phyloP scores from a whole-genome alignment of 2,888 invertebrate genomes.

The Melanophora roralis region DNA sequence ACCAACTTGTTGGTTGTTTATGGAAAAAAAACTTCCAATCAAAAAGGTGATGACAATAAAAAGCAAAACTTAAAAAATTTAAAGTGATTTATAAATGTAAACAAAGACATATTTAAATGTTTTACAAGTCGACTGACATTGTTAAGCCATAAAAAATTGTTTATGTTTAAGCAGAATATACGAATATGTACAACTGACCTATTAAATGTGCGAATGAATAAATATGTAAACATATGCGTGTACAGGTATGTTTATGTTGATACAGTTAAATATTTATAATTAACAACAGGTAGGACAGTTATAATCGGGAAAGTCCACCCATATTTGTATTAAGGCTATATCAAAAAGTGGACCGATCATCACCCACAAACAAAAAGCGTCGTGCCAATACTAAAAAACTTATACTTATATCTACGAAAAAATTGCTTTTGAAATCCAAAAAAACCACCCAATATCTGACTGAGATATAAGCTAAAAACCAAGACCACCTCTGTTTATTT shows the following conservation, averaged over 20 bases:
- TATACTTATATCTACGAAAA: too few species aligned
- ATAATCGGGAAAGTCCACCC: too few species aligned
- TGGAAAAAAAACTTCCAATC: background rate
- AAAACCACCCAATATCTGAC: too few species aligned
- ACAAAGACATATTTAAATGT: constrained; percentile 42
- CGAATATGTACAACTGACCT: background rate
- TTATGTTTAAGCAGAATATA: constrained; percentile 14
- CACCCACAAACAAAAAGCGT: too few species aligned
- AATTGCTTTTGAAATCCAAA: too few species aligned
- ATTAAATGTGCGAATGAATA: background rate
- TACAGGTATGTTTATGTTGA: background rate
- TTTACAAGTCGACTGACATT: constrained; percentile 35
- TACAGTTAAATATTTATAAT: too few species aligned
- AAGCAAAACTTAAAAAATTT: background rate
- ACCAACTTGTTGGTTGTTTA: background rate
- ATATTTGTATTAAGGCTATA: too few species aligned
- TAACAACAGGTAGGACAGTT: too few species aligned
- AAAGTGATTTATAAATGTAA: constrained; percentile 19
- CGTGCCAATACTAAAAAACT: too few species aligned
- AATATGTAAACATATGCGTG: background rate
- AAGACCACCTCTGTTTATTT: too few species aligned
- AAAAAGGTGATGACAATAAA: background rate
- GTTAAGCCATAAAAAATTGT: constrained; percentile 37
- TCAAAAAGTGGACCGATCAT: too few species aligned
- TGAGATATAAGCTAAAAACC: too few species aligned